Base-by-base conservation (phyloP, 2,888 invertebrate genomes). In the Petrophora chlorosata region DNA sequence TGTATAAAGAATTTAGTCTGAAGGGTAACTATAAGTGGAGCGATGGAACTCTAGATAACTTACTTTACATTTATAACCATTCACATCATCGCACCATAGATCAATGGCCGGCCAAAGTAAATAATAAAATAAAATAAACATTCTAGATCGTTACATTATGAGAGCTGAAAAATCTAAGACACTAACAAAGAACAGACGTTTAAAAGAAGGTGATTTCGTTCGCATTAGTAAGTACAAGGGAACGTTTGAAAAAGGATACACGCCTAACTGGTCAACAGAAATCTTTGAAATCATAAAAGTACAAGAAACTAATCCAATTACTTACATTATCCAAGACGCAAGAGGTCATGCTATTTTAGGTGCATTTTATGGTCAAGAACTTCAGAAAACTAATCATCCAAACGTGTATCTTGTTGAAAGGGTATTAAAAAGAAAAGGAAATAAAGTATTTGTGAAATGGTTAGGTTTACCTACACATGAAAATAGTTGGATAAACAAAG, bases 371-470 rank as follows among this genome's bases (percentile, higher is more conserved):
- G 8, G 2, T 1, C 12, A 39, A 28, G 38, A 53, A 51, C 45
- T 71, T 15, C 48, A 61, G 36, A 32, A 57, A 26, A 71, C 67
- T 10, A 51, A 29, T 3, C 7, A 62, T 39, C 73, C 72, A 3
- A 35, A 51, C 9, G 64, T 65, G 22, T 70, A 68, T 53, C 45
- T 67, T 32, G 46, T 73, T n/a, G 40, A 59, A 50, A 70, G 70
- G 53, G 19, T 28, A 3, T 4, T 28, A 8, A 29, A 26, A 29
- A 36, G 9, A 16, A 23, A 17, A 8, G 13, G 9, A 8, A 36
- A 48, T 7, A 48, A 41, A 19, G 3, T 41, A 0, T 42, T 16
- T 29, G 41, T 42, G 0, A 48, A 42, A 30, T 48, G 41, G 41
- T n/a, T 42, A 3, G 41, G 41, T 4, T 13, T 48, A 4, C 25